Base-by-base conservation (phyloP, 1,140 invertebrate species). In the Liolophura sinensis region DNA sequence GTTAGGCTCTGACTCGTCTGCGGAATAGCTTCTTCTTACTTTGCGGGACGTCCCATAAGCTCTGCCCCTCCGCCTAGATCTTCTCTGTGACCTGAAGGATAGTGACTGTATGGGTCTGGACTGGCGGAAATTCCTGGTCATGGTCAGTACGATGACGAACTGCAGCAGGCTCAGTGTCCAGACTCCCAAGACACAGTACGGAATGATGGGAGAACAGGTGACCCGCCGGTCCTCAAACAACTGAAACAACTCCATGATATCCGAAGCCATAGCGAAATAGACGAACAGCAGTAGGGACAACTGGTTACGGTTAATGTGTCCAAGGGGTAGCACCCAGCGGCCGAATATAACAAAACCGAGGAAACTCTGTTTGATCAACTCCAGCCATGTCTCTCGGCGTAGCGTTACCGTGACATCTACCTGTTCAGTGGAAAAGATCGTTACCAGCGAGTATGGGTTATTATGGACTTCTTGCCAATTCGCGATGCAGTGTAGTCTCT, bases 161-260 rank as follows among this genome's bases (percentile, higher is more conserved):
- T 96, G 93, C 81, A 95, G 87, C n/a, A 95, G 84, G 49, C 92
- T 93, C 92, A 93, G 92, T 0, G 92, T 91, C 80, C 80, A 82
- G 0, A 78, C 68, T 9, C 52, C 65, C 22, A 82, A 59, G 22
- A 76, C 72, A 12, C 66, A 57, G 60, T 71, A 72, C 11, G 71
- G 73, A 18, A 78, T 56, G 18, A 59, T 47, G 9, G 25, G 49
- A 52, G 78, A 69, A 7, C 58, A 47, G 16, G 70, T 62, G 14
- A 82, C 74, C n/a, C 64, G 62, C 0, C 71, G 40, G 60, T 79
- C 78, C 14, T 82, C 86, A 85, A 96, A 96, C 0, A 94, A 93
- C 77, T 95, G 94, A 82, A 96, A 95, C 79, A 97, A 94, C 82
- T 97, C 94, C 62, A 96, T 95, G 60, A 96, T 96, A 78, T 97